Evolutionary conservation across 2,113 vertebrate genomes (phyloP).

Genomic region (Mesitornis unicolor): DNA sequence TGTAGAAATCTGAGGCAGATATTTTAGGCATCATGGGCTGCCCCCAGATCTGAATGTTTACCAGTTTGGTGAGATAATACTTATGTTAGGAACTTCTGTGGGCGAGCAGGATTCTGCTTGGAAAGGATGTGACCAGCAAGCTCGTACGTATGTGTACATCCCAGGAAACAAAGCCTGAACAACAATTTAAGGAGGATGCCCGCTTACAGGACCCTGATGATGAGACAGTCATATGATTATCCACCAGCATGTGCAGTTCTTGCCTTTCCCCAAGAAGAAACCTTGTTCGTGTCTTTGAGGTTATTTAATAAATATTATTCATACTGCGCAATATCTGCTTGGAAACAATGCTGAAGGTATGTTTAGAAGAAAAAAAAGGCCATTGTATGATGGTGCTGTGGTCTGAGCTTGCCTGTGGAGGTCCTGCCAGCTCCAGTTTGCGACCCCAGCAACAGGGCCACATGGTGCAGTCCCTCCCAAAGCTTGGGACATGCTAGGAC

Average conservation of each 20-base stretch:
- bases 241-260: not conserved
- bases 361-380: not conserved
- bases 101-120: rapidly evolving
- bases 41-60: not conserved
- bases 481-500: not conserved
- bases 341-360: not conserved
- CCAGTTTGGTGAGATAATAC: not conserved
- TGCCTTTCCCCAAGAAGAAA: not conserved
- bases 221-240: not conserved
- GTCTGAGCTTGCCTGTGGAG: not conserved
- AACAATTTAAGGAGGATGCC: not conserved
- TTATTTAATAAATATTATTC: not conserved
- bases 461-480: not conserved
- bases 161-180: not conserved
- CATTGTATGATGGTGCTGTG: not conserved
- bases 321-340: not conserved
- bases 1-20: not conserved
- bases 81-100: not conserved
- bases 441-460: not conserved
- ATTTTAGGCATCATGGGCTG: not conserved
- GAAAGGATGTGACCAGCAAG: not conserved
- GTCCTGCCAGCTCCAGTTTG: not conserved
- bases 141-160: not conserved
- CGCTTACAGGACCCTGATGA: not conserved
- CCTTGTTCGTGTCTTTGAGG: not conserved